phyloP scores from a whole-genome alignment of 2,113 vertebrate species.

The Mobula hypostoma region DNA sequence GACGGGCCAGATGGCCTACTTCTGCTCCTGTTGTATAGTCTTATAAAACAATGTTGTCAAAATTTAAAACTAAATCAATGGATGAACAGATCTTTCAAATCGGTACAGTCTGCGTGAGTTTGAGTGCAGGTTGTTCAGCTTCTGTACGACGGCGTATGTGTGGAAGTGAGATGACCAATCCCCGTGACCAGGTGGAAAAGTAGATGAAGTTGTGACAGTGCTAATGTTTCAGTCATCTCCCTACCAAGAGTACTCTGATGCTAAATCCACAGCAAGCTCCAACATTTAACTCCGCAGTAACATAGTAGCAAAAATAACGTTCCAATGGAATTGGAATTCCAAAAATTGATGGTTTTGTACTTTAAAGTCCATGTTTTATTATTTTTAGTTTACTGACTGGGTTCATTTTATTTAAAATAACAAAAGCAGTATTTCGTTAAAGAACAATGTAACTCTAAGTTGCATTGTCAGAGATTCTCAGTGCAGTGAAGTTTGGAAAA shows the following conservation, averaged over 20 bases:
- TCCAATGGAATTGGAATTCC: too few species aligned
- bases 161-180: not conserved
- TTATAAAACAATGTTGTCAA: too few species aligned
- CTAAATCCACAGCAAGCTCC: not conserved
- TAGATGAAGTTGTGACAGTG: not conserved
- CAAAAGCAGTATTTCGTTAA: not conserved
- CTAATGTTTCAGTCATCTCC: not conserved
- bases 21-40: too few species aligned
- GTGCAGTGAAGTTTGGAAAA: slow-evolving; percentile 13
- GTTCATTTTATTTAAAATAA: not conserved
- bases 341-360: not conserved
- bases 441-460: not conserved
- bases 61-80: too few species aligned
- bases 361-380: not conserved
- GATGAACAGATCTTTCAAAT: too few species aligned
- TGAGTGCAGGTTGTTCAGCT: too few species aligned
- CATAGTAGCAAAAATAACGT: not conserved
- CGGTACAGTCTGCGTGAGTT: too few species aligned
- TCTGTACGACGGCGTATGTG: too few species aligned
- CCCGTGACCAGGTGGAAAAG: not conserved
- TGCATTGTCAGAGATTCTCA: slow-evolving; percentile 10
- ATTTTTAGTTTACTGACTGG: not conserved
- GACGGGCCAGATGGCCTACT: too few species aligned
- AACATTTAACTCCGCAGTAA: not conserved
- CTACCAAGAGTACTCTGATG: not conserved